Percentiles rank a stretch among this genome's conserved stretches.
These are phyloP conservation scores for Myrmecobius fasciatus DNA, from an alignment of 2,113 vertebrate genomes.

Conservation along the genomic window DNA sequence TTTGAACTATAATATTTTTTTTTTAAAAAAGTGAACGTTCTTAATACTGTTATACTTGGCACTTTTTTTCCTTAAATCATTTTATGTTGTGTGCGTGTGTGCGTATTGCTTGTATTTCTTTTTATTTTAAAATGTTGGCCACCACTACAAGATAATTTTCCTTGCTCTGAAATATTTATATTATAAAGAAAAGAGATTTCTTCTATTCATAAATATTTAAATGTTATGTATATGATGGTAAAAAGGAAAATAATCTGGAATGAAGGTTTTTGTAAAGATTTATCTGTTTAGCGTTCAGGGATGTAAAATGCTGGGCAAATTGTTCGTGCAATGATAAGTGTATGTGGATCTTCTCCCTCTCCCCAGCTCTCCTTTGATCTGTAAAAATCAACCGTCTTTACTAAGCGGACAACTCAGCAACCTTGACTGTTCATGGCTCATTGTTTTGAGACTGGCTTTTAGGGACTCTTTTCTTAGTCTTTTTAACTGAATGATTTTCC, in stretches of 20 bases:
- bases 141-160: slow-evolving; percentile 80
- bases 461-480: slow-evolving; percentile 61
- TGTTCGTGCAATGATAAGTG: slow-evolving; percentile 66
- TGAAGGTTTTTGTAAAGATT: slow-evolving; percentile 81
- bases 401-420: slow-evolving; percentile 48
- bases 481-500: slow-evolving; percentile 47
- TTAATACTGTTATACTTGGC: slow-evolving; percentile 86
- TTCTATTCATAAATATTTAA: slow-evolving; percentile 80
- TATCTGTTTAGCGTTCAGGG: slow-evolving; percentile 56
- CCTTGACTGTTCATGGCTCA: slow-evolving; percentile 50
- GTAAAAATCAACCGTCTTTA: slow-evolving; percentile 61
- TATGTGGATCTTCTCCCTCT: slow-evolving; percentile 69
- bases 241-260: slow-evolving; percentile 77
- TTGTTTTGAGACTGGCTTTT: slow-evolving; percentile 28
- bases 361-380: slow-evolving; percentile 64
- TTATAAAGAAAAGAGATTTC: slow-evolving; percentile 81
- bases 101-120: slow-evolving; percentile 83
- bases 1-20: slow-evolving; percentile 83
- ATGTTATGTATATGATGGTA: slow-evolving; percentile 87
- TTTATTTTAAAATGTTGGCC: slow-evolving; percentile 83
- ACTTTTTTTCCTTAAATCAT: slow-evolving; percentile 83
- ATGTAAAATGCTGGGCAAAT: slow-evolving; percentile 67
- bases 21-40: slow-evolving; percentile 75
- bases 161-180: slow-evolving; percentile 86
- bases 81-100: slow-evolving; percentile 74